Conservation (phyloP, 1,140 invertebrate species). For the Bombus sibiricus region DNA sequence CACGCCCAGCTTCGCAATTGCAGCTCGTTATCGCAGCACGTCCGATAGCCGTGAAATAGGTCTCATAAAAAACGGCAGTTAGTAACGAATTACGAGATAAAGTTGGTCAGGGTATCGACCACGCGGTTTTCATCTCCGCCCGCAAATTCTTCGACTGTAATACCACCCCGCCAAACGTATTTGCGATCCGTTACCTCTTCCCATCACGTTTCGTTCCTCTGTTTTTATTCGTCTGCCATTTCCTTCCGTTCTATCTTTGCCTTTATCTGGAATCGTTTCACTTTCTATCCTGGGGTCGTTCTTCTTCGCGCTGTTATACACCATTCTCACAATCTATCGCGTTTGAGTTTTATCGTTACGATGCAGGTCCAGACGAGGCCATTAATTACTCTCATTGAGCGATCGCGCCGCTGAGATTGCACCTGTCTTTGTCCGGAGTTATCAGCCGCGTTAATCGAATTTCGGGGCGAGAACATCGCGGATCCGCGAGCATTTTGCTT, state of each 20-base stretch:
- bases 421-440: slow-evolving; percentile 58
- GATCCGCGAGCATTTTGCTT: neutral
- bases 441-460: slow-evolving; percentile 55
- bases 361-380: slow-evolving; percentile 46
- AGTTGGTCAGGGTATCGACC: slow-evolving; percentile 53
- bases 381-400: slow-evolving; percentile 73
- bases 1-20: slow-evolving; percentile 5
- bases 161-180: neutral
- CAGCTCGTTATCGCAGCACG: slow-evolving; percentile 29
- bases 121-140: slow-evolving; percentile 31
- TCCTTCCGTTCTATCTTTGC: neutral
- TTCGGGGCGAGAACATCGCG: slow-evolving; percentile 17
- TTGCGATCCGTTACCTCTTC: neutral
- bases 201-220: neutral
- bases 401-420: slow-evolving; percentile 58
- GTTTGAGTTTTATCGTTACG: slow-evolving; percentile 41
- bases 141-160: neutral
- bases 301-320: neutral
- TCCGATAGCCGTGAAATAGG: slow-evolving; percentile 29
- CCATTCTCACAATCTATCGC: no score
- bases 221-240: neutral
- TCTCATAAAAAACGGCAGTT: slow-evolving; percentile 43
- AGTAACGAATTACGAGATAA: slow-evolving; percentile 62
- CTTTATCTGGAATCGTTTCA: neutral
- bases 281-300: neutral